These are phyloP conservation scores for Tridacna crocea DNA, from an alignment of 2,888 invertebrate species.

Conservation along the genomic window DNA sequence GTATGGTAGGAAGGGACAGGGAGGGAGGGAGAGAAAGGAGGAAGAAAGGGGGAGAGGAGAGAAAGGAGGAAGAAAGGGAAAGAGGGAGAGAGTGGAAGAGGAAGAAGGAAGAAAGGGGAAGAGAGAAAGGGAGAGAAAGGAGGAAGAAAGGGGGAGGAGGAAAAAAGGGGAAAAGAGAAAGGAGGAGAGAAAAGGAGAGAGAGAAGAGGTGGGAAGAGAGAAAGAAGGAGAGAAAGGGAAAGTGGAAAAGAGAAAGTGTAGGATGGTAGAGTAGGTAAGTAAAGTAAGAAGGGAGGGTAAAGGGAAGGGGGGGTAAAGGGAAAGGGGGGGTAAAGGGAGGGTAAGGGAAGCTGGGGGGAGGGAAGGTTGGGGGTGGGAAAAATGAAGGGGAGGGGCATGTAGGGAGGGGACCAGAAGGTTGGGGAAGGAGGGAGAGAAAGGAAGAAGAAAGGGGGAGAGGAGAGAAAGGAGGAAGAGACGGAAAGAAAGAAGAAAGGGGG, in stretches of 20 bases:
- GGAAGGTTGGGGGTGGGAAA: not conserved
- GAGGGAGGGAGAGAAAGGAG: not conserved
- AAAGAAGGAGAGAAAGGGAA: not conserved
- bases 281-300: not conserved
- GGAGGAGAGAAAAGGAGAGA: not conserved
- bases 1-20: not conserved
- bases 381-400: too few species aligned
- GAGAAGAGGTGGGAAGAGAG: constrained; percentile 6
- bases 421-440: not conserved
- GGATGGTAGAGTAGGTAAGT: not conserved
- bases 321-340: not conserved
- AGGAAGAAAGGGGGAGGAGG: not conserved
- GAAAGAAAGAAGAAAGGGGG: too few species aligned
- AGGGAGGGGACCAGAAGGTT: not conserved
- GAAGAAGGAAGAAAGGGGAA: not conserved
- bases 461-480: not conserved
- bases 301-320: too few species aligned
- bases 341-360: not conserved
- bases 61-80: not conserved
- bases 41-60: not conserved
- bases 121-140: not conserved
- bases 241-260: too few species aligned
- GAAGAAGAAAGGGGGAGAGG: not conserved
- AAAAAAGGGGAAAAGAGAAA: not conserved
- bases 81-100: not conserved